phyloP scores from a whole-genome alignment of 2,888 invertebrate species.

The Endotricha flammealis region DNA sequence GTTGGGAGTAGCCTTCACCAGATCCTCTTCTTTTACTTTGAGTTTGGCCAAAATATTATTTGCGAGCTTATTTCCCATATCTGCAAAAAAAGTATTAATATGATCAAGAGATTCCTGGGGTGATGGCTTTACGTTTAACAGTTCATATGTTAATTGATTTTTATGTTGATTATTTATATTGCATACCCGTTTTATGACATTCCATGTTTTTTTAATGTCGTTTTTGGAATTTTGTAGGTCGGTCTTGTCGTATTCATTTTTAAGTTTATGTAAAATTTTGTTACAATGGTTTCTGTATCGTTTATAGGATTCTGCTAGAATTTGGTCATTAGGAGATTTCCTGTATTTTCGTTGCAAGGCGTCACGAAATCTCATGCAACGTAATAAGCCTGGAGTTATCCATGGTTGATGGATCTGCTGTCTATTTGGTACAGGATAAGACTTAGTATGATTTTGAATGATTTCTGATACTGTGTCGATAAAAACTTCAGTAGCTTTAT shows the following conservation, averaged over 20 bases:
- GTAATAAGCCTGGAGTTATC: constrained; percentile 9
- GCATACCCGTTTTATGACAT: too few relatives aligned
- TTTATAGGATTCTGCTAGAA: constrained; percentile 1
- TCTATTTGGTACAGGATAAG: not conserved
- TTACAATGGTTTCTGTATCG: constrained; percentile 1
- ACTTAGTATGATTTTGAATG: not conserved
- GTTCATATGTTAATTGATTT: too few relatives aligned
- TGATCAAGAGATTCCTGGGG: not conserved
- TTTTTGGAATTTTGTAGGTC: too few relatives aligned
- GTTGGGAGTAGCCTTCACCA: too few relatives aligned
- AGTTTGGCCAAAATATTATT: not conserved
- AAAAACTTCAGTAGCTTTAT: constrained; percentile 2
- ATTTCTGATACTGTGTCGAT: not conserved
- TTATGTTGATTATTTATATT: too few relatives aligned
- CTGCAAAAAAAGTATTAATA: not conserved
- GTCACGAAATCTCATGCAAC: constrained; percentile 7
- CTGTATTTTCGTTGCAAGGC: not conserved
- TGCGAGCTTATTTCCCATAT: not conserved
- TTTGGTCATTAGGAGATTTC: too few relatives aligned
- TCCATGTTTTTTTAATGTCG: too few relatives aligned
- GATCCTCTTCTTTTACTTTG: too few relatives aligned
- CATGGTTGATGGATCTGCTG: constrained; percentile 4
- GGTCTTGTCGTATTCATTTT: too few relatives aligned
- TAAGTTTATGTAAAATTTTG: too few relatives aligned
- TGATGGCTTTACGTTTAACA: too few relatives aligned